Base-by-base conservation (phyloP, 2,888 invertebrate genomes). In the Lissonota sp. region DNA sequence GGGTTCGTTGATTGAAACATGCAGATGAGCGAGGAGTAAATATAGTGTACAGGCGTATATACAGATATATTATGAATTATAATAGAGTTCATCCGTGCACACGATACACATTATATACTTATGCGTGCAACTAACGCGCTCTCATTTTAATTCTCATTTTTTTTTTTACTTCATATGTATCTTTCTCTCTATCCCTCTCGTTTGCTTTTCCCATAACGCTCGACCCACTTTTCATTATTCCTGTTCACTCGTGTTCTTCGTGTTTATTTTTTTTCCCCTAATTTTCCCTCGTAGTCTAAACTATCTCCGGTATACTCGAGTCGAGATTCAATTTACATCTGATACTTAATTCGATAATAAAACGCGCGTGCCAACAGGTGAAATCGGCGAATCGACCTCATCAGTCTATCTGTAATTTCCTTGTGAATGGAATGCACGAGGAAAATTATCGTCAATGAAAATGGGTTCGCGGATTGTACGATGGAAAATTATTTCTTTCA, bases 1-100 rank as follows among this genome's bases (percentile, higher is more conserved):
- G 37, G 74, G 74, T 75, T 74, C 66, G 79, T 71, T 74, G 79
- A 79, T 79, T 74, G 79, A 64, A 79, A 74, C 79, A 58, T 63
- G 79, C 74, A 74, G 69, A 74, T 26, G 26, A 26, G 26, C 26
- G 74, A 74, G 53, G 14, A 53, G 73, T 74, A 74, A 79, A 74
- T 70, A 64, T 63, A 69, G 73, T 57, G 69, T 51, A 49, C n/a
- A 55, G 10, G 44, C 26, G 16, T 44, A 44, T 12, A 44, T 14
- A 16, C 10, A 40, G 12, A 53, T 53, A 12, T 14, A 8, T 51
- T 26, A 26, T 26, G 26, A 26, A 26, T 26, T 5, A 8, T 53
- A 42, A 63, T 63, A 57, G 51, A 12, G 62, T 53, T 53, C 14
- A 73, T 69, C 63, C 69, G 62, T 69, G 73, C 73, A 64, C 69